Percentiles rank a stretch among this genome's conserved stretches.
Evolutionary conservation across 2,797 vertebrate genomes (phyloP).

Genomic region (Mastacembelus armatus): DNA sequence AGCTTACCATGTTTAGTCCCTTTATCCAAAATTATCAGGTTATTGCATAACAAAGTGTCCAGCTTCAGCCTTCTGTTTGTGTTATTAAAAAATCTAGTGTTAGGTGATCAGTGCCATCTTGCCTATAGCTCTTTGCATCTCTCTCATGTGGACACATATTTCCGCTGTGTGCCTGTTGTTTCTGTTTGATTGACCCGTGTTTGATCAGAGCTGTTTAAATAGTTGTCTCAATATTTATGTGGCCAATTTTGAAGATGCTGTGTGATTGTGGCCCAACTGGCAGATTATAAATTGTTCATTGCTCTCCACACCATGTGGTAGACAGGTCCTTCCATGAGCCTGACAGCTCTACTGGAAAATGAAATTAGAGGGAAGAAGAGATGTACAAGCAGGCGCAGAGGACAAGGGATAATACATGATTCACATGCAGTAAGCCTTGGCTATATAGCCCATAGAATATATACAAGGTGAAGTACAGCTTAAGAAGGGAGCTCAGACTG

Average conservation of each 20-base stretch:
- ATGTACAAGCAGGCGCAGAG: conserved; percentile 23
- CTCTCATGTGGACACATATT: conserved; percentile 10
- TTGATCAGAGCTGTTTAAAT: conserved; percentile 68
- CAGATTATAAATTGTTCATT: conserved; percentile 51
- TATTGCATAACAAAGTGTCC: conserved; percentile 7
- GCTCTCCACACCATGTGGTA: conserved; percentile 23
- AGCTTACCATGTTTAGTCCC: conserved; percentile 3
- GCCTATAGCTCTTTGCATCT: neutral
- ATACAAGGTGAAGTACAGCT: conserved; percentile 52
- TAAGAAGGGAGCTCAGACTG: conserved; percentile 30
- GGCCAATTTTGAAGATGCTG: conserved; percentile 45
- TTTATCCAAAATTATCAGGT: conserved; percentile 17
- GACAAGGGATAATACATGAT: conserved; percentile 56
- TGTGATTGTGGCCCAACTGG: conserved; percentile 32
- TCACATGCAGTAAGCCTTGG: conserved; percentile 32
- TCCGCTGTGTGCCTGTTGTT: conserved; percentile 27
- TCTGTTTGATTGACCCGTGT: conserved; percentile 55
- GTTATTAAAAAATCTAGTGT: conserved; percentile 20
- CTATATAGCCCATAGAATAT: conserved; percentile 41
- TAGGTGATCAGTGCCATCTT: conserved; percentile 17
- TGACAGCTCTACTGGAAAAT: conserved; percentile 62
- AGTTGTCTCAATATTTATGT: conserved; percentile 64
- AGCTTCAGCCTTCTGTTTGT: conserved; percentile 14
- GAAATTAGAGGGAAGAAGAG: conserved; percentile 51
- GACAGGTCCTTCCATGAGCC: conserved; percentile 36